Evolutionary conservation across 2,113 vertebrate genomes (phyloP).

Genomic region (Dipodomys stephensi): DNA sequence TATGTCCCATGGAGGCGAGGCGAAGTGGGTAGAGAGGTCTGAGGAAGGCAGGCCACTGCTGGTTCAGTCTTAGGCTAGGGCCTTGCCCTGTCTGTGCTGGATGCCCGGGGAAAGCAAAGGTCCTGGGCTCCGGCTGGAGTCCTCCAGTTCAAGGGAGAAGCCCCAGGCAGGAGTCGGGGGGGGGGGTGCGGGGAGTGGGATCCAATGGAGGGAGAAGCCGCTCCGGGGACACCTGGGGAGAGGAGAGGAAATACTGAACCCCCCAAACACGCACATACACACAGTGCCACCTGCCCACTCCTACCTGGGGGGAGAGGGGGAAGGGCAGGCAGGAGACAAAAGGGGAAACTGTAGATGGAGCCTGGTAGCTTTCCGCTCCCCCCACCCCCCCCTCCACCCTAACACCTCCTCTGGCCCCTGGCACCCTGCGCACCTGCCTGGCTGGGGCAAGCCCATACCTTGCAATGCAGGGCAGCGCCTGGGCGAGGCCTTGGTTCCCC

Average conservation of each 20-base stretch:
- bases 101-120: not conserved
- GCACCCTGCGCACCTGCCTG: not conserved
- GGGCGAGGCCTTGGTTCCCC: not conserved
- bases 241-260: not conserved
- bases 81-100: not conserved
- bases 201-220: not conserved
- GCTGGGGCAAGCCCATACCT: not conserved
- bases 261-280: too few species aligned
- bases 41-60: not conserved
- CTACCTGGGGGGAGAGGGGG: not conserved
- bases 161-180: too few species aligned
- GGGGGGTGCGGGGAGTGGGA: not conserved
- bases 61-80: not conserved
- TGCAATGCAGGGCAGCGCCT: fast-evolving
- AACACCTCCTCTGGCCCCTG: too few species aligned
- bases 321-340: not conserved
- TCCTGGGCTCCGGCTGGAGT: not conserved
- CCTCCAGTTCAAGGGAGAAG: not conserved
- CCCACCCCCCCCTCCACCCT: too few species aligned
- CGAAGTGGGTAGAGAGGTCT: not conserved
- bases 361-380: not conserved
- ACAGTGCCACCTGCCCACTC: too few species aligned
- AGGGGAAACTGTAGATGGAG: not conserved
- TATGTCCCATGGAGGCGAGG: not conserved
- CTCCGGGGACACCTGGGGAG: not conserved